Evolutionary conservation across 2,888 invertebrate genomes (phyloP).

Genomic region (Eucera pruinosa): DNA sequence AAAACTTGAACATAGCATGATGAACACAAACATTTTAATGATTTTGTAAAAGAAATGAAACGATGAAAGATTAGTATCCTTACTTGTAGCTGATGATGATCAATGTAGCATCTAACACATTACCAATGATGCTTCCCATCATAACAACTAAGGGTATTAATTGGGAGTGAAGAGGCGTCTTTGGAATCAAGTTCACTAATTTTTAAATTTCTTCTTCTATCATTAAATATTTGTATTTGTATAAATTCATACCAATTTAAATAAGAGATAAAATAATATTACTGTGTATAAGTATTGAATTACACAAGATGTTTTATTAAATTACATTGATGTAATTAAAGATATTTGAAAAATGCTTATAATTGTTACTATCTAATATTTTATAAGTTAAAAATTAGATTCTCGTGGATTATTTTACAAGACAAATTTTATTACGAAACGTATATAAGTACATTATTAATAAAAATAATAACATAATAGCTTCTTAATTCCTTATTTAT

Average conservation of each 20-base stretch:
- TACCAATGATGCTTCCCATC: conserved; percentile 37
- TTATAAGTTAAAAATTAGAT: conserved; percentile 42
- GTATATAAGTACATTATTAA: conserved; percentile 57
- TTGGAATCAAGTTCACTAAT: conserved; percentile 34
- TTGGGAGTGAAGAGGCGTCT: conserved; percentile 36
- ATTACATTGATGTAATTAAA: conserved; percentile 28
- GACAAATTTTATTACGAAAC: conserved; percentile 58
- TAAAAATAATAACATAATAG: conserved; percentile 49
- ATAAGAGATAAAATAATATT: conserved; percentile 11
- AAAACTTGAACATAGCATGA: background rate
- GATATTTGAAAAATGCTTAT: conserved; percentile 18
- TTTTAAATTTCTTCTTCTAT: conserved; percentile 28
- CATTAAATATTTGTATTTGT: conserved; percentile 20
- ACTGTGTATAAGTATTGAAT: conserved; percentile 18
- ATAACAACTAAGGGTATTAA: conserved; percentile 39
- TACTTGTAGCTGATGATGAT: conserved; percentile 43
- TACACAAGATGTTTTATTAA: conserved; percentile 7
- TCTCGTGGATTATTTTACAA: conserved; percentile 39
- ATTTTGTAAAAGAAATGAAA: conserved; percentile 38
- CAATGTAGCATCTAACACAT: conserved; percentile 39
- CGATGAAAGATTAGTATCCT: conserved; percentile 43
- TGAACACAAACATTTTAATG: conserved; percentile 28
- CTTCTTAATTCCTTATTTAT: conserved; percentile 39
- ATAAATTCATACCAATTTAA: conserved; percentile 14
- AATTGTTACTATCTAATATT: conserved; percentile 24